phyloP scores from a whole-genome alignment of 2,888 invertebrate genomes.

The Dyspetes luteomarginatus region DNA sequence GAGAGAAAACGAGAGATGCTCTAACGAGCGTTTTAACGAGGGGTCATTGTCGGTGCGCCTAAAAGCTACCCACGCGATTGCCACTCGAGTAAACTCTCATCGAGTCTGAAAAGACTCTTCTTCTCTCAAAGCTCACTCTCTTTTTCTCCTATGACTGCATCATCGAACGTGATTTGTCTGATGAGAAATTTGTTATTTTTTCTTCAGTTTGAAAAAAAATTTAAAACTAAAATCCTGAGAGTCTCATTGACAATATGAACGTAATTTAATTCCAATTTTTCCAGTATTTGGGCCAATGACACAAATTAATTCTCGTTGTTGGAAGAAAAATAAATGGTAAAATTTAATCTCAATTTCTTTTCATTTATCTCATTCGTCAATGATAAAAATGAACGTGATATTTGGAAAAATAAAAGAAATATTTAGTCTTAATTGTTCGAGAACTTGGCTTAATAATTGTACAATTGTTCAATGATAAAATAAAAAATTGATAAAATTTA shows the following conservation, averaged over 20 bases:
- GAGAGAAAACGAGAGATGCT: conserved; percentile 15
- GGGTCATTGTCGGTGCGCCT: conserved; percentile 65
- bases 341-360: no score
- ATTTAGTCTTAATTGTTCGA: no score
- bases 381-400: no score
- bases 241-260: neutral
- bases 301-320: no score
- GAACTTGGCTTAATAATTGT: no score
- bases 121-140: conserved; percentile 11
- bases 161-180: neutral
- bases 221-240: neutral
- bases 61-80: conserved; percentile 65
- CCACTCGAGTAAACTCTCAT: conserved; percentile 61
- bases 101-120: conserved; percentile 60
- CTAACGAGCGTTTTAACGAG: conserved; percentile 66
- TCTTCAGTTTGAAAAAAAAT: neutral
- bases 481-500: no score
- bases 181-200: no score
- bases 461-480: no score
- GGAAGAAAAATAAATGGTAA: no score
- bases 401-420: no score
- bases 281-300: neutral
- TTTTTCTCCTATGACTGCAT: neutral
- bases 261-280: neutral
- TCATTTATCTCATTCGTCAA: no score